These are phyloP conservation scores for Malaclemys terrapin DNA, from an alignment of 2,113 vertebrate genomes.

Conservation along the genomic window DNA sequence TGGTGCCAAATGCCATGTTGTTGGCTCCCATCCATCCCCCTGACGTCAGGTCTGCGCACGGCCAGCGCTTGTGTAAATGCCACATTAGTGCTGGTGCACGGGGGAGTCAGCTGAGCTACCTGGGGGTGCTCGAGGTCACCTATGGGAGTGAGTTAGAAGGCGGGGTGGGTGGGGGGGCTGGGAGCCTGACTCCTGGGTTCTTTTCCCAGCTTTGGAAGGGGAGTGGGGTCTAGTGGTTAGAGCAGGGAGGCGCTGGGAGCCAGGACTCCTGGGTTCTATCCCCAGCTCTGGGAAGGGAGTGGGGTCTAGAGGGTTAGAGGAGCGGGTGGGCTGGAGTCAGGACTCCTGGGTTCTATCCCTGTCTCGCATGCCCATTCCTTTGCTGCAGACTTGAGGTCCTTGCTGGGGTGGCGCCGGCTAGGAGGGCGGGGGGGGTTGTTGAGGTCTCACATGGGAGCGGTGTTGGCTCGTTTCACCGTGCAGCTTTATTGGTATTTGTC, in stretches of 20 bases:
- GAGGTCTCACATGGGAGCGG: not conserved
- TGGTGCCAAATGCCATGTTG: not conserved
- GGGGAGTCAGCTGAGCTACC: not conserved
- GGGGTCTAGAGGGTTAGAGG: too few species aligned
- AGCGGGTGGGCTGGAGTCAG: too few species aligned
- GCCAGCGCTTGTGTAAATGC: not conserved
- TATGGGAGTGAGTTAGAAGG: not conserved
- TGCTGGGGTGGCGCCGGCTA: not conserved
- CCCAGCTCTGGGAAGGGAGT: too few species aligned
- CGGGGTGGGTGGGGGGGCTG: fast-evolving
- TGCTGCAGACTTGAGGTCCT: not conserved
- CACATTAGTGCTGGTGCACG: not conserved
- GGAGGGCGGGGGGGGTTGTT: too few species aligned
- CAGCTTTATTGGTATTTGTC: not conserved
- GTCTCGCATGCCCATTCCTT: not conserved
- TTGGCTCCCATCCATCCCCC: not conserved
- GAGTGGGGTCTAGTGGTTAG: not conserved
- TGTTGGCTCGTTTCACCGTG: not conserved
- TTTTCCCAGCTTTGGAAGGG: not conserved
- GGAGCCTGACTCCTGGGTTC: not conserved
- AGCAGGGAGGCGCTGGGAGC: not conserved
- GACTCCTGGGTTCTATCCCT: not conserved
- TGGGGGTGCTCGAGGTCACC: not conserved
- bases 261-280: not conserved
- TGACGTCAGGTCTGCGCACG: not conserved